Evolutionary conservation across 2,797 vertebrate genomes (phyloP).

Genomic region (Aeoliscus strigatus): DNA sequence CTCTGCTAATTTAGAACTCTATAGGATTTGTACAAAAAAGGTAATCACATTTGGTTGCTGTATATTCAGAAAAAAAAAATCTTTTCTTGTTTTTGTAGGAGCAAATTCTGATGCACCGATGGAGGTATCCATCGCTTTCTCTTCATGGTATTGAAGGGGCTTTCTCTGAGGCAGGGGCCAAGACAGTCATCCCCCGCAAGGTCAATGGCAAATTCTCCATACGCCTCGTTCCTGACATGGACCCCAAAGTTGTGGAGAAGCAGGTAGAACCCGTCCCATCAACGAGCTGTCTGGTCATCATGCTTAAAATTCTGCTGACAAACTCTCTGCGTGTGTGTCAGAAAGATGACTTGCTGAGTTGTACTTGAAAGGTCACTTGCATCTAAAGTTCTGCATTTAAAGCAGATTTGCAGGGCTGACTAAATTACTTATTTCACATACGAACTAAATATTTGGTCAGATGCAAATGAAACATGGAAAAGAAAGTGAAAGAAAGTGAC

Average conservation of each 20-base stretch:
- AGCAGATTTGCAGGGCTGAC: background rate
- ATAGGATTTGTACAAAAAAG: too few relatives aligned
- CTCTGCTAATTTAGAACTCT: too few relatives aligned
- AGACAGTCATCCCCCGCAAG: conserved; percentile 94
- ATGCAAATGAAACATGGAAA: too few relatives aligned
- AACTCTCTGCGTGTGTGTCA: too few relatives aligned
- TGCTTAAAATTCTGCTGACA: too few relatives aligned
- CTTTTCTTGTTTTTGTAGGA: conserved; percentile 68
- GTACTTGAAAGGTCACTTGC: background rate
- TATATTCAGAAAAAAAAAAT: background rate
- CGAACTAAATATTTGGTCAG: too few relatives aligned
- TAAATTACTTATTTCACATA: too few relatives aligned
- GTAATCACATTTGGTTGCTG: too few relatives aligned
- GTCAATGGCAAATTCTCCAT: conserved; percentile 97
- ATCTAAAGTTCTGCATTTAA: background rate
- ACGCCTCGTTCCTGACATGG: conserved; percentile 93
- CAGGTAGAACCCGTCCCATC: conserved; percentile 63
- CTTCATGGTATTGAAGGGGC: conserved; percentile 96
- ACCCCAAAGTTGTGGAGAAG: conserved; percentile 83
- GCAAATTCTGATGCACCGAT: conserved; percentile 90
- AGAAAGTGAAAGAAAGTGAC: too few relatives aligned
- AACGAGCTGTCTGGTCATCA: background rate
- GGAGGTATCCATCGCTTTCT: conserved; percentile 92
- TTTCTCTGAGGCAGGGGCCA: conserved; percentile 86
- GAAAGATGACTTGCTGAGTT: conserved; percentile 1